Evolutionary conservation across 2,113 vertebrate species (phyloP), one percentile per base, ranked within the genome.

Genomic region (Leuciscus idus): DNA sequence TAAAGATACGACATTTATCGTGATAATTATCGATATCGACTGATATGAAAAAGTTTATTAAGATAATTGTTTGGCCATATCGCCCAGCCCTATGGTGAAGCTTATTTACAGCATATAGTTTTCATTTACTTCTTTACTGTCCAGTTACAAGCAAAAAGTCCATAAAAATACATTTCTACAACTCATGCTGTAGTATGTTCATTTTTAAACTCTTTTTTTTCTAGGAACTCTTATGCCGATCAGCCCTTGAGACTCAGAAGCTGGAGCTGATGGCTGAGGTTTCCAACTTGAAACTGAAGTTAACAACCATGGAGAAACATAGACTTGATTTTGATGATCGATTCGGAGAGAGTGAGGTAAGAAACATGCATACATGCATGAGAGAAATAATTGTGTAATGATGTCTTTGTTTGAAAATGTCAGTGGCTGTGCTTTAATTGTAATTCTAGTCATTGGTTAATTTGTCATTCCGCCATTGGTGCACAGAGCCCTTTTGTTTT

Each of bases 241-340:
- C 95, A 4, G 91, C 97, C 4, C 93, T 99, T 85, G 98, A 99
- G 93, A 97, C 94, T 68, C 98, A 99, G 93, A 99, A 99, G 90
- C 85, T 98, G 77, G 97, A 99, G 48, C 95, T 99, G 79, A 97
- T 98, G 92, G 94, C 97, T 17, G 98, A 99, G 92, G 90, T 98
- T 89, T 98, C 98, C 86, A 98, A 97, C 90, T 91, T 99, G 81
- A 99, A 98, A 92, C 92, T 99, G 85, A 99, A 98, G 86, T 93
- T 98, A 88, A 96, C 96, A 0, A 88, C 94, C 50, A 92, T 98
- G 43, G 96, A 98, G 86, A 99, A 97, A 89, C 96, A 99, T 82
- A 94, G 95, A 70, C 83, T 96, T 75, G 95, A 97, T 89, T 97
- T 94, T 86, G 96, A 97, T 89, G 97, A 97, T 3, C 91, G 96